Evolutionary conservation across 2,888 invertebrate species (phyloP).

Genomic region (Hyalella azteca): DNA sequence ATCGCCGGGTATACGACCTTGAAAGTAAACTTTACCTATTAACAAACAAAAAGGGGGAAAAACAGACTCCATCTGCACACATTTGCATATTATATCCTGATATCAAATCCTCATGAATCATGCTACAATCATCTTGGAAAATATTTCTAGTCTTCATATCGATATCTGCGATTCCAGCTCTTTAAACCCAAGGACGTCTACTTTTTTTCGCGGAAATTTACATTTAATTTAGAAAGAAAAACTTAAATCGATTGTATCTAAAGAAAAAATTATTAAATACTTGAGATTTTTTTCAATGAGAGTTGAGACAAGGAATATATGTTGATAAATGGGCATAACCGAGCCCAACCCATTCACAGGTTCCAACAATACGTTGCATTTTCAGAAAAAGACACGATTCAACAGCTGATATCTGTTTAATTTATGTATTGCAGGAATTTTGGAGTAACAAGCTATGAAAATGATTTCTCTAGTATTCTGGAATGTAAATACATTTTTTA

Average conservation of each 20-base stretch:
- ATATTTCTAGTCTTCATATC: no score
- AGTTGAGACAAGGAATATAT: not conserved
- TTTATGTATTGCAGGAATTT: no score
- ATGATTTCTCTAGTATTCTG: not conserved
- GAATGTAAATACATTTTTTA: no score
- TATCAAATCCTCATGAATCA: no score
- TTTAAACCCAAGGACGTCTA: constrained; percentile 31
- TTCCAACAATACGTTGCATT: constrained; percentile 14
- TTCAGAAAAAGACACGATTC: not conserved
- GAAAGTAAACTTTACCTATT: not conserved
- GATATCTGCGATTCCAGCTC: constrained; percentile 22
- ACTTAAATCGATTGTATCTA: no score
- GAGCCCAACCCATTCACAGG: constrained; percentile 30
- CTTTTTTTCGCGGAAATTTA: not conserved
- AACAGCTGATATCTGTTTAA: not conserved
- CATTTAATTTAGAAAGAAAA: not conserved
- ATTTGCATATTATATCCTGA: no score
- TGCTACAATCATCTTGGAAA: no score
- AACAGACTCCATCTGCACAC: no score
- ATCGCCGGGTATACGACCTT: constrained; percentile 11
- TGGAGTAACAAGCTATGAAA: not conserved
- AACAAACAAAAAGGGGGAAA: no score
- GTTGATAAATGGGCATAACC: constrained; percentile 5
- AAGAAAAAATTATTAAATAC: no score
- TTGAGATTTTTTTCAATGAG: no score